Base-by-base conservation (phyloP, 2,888 invertebrate species). In the Cylindroiulus punctatus region DNA sequence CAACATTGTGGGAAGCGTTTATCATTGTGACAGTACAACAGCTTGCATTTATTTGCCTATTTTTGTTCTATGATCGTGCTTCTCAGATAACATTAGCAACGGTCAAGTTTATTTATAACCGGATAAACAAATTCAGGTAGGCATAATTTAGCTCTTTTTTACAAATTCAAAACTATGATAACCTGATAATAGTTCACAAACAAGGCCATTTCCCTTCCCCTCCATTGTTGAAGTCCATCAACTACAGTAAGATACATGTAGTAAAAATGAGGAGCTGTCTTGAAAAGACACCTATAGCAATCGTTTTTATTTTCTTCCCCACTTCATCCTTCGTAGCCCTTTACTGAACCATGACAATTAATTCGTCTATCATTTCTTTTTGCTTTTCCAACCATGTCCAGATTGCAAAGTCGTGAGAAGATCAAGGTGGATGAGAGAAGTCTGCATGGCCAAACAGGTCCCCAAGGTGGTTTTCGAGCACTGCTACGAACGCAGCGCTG, bases 331-430 rank as follows among this genome's bases (percentile, higher is more conserved):
- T 7, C 7, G 26, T 26, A 22, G 57, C 19, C 47, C 47, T 47
- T 47, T 47, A 47, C 4, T 47, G 47, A 17, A 3, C 19, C 17
- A 47, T 47, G 17, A 47, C 47, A 47, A 47, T 47, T 47, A 47
- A 47, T 19, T 47, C 8, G 17, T 47, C 19, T 12, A 47, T 3
- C 52, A 52, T 12, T 47, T 47, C 17, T 47, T 36, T 47, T 47
- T 44, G 47, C 47, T 47, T 47, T 47, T 47, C 47, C 47, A 47
- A 47, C 47, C 47, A 19, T 47, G 19, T 17, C 47, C 14, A 36
- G 36, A 47, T 47, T 47, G n/a, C 57, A 19, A 52, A 65, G 57
- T n/a, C 57, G 12, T 65, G 57, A 65, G 22, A 65, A 65, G 57
- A 65, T 65, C 22, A 65, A 0, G 22, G 22, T 44, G 7, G 36